These are phyloP conservation scores for Melopsittacus undulatus DNA, from an alignment of 2,797 vertebrate genomes.

Conservation along the genomic window DNA sequence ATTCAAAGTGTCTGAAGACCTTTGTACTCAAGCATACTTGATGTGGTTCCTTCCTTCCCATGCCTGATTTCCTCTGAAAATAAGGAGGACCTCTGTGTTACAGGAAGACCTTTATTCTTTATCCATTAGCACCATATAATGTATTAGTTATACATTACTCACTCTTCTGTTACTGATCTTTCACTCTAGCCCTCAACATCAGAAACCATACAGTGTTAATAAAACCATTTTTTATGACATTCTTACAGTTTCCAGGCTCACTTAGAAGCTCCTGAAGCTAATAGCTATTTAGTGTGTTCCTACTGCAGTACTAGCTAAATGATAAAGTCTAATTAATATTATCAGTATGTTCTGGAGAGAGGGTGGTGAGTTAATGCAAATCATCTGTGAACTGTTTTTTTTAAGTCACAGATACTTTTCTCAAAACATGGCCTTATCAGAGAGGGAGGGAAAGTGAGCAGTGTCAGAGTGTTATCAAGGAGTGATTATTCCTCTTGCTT, in stretches of 20 bases:
- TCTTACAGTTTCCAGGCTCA: not conserved
- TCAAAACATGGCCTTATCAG: not conserved
- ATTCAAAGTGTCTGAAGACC: not conserved
- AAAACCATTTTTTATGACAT: not conserved
- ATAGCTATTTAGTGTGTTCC: not conserved
- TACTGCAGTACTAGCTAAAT: not conserved
- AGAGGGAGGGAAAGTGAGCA: not conserved
- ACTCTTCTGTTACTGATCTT: not conserved
- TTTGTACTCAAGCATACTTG: not conserved
- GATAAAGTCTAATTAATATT: not conserved
- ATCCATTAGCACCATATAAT: not conserved
- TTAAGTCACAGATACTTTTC: not conserved
- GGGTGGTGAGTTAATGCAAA: not conserved
- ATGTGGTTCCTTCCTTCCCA: not conserved
- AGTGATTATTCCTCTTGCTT: not conserved
- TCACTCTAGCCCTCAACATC: not conserved
- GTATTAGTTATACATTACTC: not conserved
- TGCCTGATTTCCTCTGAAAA: not conserved
- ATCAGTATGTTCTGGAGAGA: not conserved
- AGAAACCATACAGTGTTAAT: not conserved
- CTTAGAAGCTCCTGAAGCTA: not conserved
- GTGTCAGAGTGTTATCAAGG: not conserved
- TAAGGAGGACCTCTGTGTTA: not conserved
- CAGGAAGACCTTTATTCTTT: not conserved
- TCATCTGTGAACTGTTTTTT: not conserved